Evolutionary conservation across 2,113 vertebrate genomes (phyloP).

Genomic region (Porphyrio hochstetteri): DNA sequence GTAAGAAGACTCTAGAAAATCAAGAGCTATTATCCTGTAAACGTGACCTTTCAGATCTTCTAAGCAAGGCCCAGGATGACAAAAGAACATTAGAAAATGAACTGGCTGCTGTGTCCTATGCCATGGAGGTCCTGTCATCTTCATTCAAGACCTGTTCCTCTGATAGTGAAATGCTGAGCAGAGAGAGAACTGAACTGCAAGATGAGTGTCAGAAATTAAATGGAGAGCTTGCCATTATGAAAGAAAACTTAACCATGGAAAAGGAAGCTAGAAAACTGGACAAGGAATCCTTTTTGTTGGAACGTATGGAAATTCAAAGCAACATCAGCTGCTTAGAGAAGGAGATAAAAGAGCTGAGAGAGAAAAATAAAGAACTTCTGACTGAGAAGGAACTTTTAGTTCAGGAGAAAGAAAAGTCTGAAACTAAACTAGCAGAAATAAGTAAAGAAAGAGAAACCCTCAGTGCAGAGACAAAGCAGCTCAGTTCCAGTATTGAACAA

Average conservation of each 20-base stretch:
- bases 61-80: constrained; percentile 75
- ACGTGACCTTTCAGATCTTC: constrained; percentile 64
- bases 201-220: constrained; percentile 74
- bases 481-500: constrained; percentile 70
- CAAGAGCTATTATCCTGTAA: constrained; percentile 72
- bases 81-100: constrained; percentile 69
- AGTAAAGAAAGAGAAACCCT: constrained; percentile 71
- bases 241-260: constrained; percentile 69
- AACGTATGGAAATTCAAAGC: constrained; percentile 63
- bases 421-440: constrained; percentile 68
- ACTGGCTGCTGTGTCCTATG: constrained; percentile 52
- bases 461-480: constrained; percentile 58
- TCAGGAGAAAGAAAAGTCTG: constrained; percentile 72
- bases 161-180: constrained; percentile 72
- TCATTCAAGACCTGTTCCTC: constrained; percentile 72
- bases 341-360: constrained; percentile 62
- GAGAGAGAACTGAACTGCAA: constrained; percentile 69
- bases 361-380: constrained; percentile 63
- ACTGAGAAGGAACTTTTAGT: constrained; percentile 67
- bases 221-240: constrained; percentile 49
- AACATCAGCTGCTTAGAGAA: constrained; percentile 60
- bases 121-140: constrained; percentile 67
- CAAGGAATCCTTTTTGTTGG: constrained; percentile 45
- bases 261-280: constrained; percentile 73
- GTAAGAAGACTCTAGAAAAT: constrained; percentile 67